A percentile compares a stretch with the other conserved stretches of the same genome.
These are phyloP conservation scores for Alligator mississippiensis DNA, from an alignment of 2,113 vertebrate genomes.

Conservation along the genomic window DNA sequence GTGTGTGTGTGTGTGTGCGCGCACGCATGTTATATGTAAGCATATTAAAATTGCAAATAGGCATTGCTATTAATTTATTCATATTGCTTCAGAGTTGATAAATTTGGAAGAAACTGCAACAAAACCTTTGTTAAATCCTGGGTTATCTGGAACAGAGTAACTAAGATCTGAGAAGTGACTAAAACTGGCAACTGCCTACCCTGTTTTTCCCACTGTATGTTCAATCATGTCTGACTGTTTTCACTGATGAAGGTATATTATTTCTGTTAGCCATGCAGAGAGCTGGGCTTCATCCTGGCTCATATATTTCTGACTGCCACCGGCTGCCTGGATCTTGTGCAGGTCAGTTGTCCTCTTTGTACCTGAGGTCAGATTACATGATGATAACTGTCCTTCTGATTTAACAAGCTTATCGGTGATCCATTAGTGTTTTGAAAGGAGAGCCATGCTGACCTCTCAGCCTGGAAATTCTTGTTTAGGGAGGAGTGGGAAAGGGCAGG, in stretches of 20 bases:
- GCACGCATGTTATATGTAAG: too few species aligned
- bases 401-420: not conserved
- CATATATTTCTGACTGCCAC: not conserved
- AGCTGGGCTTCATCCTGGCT: too few species aligned
- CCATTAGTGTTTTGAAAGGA: not conserved
- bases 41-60: fast-evolving
- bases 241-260: not conserved
- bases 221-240: not conserved
- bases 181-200: not conserved
- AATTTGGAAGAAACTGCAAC: too few species aligned
- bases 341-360: not conserved
- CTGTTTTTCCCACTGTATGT: not conserved
- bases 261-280: not conserved
- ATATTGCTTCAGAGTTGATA: not conserved
- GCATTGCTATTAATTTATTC: not conserved
- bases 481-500: not conserved
- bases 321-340: not conserved
- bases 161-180: not conserved
- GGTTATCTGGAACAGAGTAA: not conserved
- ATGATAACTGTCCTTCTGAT: not conserved
- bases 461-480: not conserved
- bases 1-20: too few species aligned
- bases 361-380: not conserved
- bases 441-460: not conserved
- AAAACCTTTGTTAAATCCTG: too few species aligned